phyloP scores from a whole-genome alignment of 2,113 vertebrate species.

The Columbina picui region DNA sequence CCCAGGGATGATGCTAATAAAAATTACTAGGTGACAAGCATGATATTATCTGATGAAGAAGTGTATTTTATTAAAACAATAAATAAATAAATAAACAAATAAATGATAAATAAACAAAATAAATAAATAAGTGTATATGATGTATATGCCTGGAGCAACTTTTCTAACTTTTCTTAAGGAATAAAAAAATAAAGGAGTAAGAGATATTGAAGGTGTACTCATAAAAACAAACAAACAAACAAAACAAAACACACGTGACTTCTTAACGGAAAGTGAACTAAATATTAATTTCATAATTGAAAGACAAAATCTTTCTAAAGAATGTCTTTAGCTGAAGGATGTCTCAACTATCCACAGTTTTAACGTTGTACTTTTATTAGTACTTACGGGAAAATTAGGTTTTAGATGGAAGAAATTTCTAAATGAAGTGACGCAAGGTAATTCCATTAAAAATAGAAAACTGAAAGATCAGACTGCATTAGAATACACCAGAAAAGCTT shows the following conservation, averaged over 20 bases:
- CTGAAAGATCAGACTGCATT: background rate
- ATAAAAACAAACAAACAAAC: background rate
- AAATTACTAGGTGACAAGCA: background rate
- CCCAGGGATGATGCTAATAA: background rate
- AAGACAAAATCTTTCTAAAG: background rate
- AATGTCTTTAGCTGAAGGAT: background rate
- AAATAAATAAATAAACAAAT: no score
- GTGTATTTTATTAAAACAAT: background rate
- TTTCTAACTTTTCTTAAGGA: background rate
- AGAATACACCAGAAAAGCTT: background rate
- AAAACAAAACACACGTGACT: background rate
- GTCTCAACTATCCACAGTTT: background rate
- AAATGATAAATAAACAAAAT: no score
- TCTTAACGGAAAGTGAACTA: background rate
- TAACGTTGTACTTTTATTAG: background rate
- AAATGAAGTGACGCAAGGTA: background rate
- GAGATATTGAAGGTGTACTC: background rate
- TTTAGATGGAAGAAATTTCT: background rate
- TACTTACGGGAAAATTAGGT: background rate
- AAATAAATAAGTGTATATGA: no score
- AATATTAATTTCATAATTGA: background rate
- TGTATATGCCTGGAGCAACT: background rate
- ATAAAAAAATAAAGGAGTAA: background rate
- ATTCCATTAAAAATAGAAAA: background rate
- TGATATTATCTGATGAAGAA: background rate